Percentiles rank a stretch among this genome's conserved stretches.
phyloP scores from a whole-genome alignment of 1,140 invertebrate genomes.

The Drosophila nannoptera region DNA sequence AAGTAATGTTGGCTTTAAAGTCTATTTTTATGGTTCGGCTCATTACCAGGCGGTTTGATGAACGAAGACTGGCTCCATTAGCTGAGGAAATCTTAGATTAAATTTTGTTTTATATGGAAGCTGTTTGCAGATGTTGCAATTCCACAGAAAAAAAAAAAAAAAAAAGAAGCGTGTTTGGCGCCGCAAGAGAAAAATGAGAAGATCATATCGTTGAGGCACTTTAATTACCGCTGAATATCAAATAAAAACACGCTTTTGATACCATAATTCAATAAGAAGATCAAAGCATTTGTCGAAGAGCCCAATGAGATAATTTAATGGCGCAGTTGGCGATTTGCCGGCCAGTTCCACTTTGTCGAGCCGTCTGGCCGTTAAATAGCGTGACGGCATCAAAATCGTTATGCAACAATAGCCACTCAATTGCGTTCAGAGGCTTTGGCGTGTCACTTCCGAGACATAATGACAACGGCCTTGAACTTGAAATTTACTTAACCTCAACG shows the following conservation, averaged over 20 bases:
- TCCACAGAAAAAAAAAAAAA: not conserved
- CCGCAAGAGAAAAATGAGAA: not conserved
- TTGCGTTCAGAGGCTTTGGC: slow-evolving; percentile 29
- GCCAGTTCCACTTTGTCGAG: slow-evolving; percentile 61
- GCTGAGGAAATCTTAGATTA: slow-evolving; percentile 13
- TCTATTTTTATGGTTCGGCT: slow-evolving; percentile 21
- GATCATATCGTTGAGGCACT: slow-evolving; percentile 4
- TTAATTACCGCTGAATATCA: slow-evolving; percentile 22
- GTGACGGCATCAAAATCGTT: slow-evolving; percentile 62
- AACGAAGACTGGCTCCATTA: slow-evolving; percentile 8
- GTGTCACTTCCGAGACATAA: slow-evolving; percentile 70
- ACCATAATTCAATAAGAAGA: slow-evolving; percentile 25
- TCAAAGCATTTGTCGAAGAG: slow-evolving; percentile 36
- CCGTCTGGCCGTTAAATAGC: slow-evolving; percentile 57
- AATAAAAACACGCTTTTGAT: slow-evolving; percentile 9
- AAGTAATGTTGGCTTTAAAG: slow-evolving; percentile 13
- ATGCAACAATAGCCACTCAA: slow-evolving; percentile 66
- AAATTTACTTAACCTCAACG: slow-evolving; percentile 26
- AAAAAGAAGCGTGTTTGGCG: too few species aligned
- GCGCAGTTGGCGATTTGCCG: slow-evolving; percentile 15
- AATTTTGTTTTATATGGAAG: slow-evolving; percentile 17
- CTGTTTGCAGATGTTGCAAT: slow-evolving; percentile 13
- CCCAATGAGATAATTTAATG: slow-evolving; percentile 51
- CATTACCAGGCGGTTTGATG: slow-evolving; percentile 10
- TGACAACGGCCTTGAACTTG: slow-evolving; percentile 62